Evolutionary conservation across 2,113 vertebrate species (phyloP), one percentile per base, ranked within the genome.

Genomic region (Platichthys flesus): DNA sequence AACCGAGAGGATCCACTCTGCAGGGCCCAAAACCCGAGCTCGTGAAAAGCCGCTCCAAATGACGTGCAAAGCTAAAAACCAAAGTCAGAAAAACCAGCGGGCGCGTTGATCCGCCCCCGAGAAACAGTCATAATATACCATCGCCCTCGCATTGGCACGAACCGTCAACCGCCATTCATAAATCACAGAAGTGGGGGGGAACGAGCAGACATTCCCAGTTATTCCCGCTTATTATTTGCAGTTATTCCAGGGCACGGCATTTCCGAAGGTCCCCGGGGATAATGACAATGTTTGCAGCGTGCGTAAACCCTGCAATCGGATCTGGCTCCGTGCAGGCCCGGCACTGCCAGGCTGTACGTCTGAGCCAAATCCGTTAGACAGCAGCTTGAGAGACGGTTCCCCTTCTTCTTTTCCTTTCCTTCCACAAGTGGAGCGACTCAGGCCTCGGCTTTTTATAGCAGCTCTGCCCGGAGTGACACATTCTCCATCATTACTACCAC

Each of bases 221-320:
- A 85, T 87, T 86, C 74, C 68, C 75, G 55, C 71, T 75, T 79
- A 76, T 88, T 81, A 79, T 89, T 88, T 81, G 60, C 65, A 67
- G 71, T 84, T 74, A 81, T 85, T 89, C 77, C 72, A 60, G 70
- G 78, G 77, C 74, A 76, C 26, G 12, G 71, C 37, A 37, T 78
- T 84, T 74, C 68, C 58, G 31, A 86, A 78, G 72, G 78, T 59
- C 61, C 61, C 40, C 0, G 2, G 73, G 78, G 86, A 91, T 88
- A 86, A 89, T 87, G 89, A 91, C 84, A 88, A 81, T 77, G 87
- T 88, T 31, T 81, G 82, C 56, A 62, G 65, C 84, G 65, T 79
- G 67, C 67, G 59, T 85, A 88, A 91, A 90, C 67, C 82, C 80
- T 88, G 90, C 82, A 90, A 90, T 89, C 56, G 55, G 83, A 88